Evolutionary conservation across 2,888 invertebrate genomes (phyloP), one percentile per base, ranked within the genome.

Genomic region (Rhorus exstirpatorius): DNA sequence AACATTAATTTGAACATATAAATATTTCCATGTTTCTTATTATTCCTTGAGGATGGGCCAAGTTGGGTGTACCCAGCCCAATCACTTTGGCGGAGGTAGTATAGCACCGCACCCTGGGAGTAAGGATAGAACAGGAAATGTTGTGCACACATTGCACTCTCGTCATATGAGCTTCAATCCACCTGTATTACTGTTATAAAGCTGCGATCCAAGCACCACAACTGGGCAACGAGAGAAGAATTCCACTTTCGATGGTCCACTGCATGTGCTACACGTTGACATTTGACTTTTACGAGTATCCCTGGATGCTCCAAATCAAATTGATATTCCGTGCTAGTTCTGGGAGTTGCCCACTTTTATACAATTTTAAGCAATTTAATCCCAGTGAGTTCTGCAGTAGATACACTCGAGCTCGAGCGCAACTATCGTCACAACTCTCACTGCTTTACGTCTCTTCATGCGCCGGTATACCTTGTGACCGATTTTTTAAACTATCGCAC

Each of bases 341-440:
- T 86, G 84, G 82, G 83, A 85, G 78, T 85, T 61, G 79, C 60
- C 75, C 85, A 84, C 88, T 87, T 89, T 88, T 88, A 89, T 89
- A 87, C 90, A 88, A 90, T 91, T 89, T 89, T 88, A 86, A 84
- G 88, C 89, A 88, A 88, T 90, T 89, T 90, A 90, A 90, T 90
- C 88, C 87, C 85, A 53, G 85, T 79, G 85, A 85, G 86, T 86
- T 85, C 51, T 70, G 51, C 61, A 71, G 68, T 61, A 38, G 77
- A 44, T 79, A 71, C 53, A 71, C 21, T 31, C 8, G 38, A 35
- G 12, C 10, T 8, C 1, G 3, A n/a, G 4, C 21, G n/a, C n/a
- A n/a, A 14, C 58, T 1, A n/a, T 53, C 35, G n/a, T 44, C 44
- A 24, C 55, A 61, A 51, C 51, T 38, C 26, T n/a, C 46, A 7